These are phyloP conservation scores for Moxostoma hubbsi DNA, from an alignment of 2,797 vertebrate genomes.

Conservation along the genomic window DNA sequence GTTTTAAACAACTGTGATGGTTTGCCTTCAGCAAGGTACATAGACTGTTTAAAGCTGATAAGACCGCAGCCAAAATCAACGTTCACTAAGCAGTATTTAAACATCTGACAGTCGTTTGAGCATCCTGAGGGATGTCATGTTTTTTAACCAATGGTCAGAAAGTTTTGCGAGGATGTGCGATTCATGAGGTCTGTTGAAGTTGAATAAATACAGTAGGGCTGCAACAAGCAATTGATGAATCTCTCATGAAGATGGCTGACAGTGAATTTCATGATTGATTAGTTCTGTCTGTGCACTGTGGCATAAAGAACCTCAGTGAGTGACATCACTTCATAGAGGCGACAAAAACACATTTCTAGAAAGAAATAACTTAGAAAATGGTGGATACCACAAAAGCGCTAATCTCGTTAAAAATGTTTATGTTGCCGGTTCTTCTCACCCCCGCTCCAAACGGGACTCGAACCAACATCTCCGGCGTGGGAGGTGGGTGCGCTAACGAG, in stretches of 20 bases:
- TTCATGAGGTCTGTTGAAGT: neutral
- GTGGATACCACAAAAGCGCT: too few species aligned
- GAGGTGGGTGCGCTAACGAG: too few species aligned
- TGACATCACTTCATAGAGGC: too few species aligned
- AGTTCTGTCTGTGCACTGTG: too few species aligned
- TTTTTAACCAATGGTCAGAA: neutral
- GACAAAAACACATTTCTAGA: too few species aligned
- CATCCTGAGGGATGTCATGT: neutral
- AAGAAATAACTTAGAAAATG: too few species aligned
- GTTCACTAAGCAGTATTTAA: conserved; percentile 59
- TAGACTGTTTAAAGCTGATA: conserved; percentile 83
- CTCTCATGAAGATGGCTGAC: too few species aligned
- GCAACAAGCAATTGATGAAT: neutral
- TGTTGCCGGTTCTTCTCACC: too few species aligned
- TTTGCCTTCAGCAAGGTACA: conserved; percentile 82
- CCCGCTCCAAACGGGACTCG: too few species aligned
- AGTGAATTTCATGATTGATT: neutral
- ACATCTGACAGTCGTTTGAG: conserved; percentile 43
- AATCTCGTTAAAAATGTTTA: too few species aligned
- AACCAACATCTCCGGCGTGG: too few species aligned
- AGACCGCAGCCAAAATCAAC: conserved; percentile 76
- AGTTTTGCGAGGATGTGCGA: neutral
- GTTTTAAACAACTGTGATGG: conserved; percentile 79
- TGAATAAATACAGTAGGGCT: neutral
- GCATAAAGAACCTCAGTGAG: too few species aligned